A percentile compares a stretch with the other conserved stretches of the same genome.
phyloP scores from a whole-genome alignment of 2,113 vertebrate genomes.

The Mormyrus lacerda region DNA sequence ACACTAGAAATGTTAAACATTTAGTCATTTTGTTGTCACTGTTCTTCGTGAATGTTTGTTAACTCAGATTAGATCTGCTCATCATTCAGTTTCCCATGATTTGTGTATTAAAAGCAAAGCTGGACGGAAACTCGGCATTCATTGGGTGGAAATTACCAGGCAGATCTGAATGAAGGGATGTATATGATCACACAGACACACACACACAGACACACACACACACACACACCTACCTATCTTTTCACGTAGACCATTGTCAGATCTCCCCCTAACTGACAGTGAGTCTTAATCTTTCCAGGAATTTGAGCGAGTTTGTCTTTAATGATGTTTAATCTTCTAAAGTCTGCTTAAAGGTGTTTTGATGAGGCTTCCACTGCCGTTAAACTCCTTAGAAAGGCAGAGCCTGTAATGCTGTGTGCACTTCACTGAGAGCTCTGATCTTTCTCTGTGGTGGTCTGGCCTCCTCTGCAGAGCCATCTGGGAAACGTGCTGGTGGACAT shows the following conservation, averaged over 20 bases:
- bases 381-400: background rate
- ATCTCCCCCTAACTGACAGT: background rate
- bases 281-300: background rate
- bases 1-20: background rate
- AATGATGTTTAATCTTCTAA: background rate
- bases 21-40: background rate
- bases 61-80: background rate
- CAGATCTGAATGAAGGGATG: background rate
- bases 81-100: background rate
- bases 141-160: background rate
- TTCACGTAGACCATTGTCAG: background rate
- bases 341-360: background rate
- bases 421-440: background rate
- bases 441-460: slow-evolving; percentile 5
- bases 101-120: background rate
- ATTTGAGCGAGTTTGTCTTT: background rate
- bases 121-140: background rate
- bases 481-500: slow-evolving; percentile 96
- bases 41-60: background rate
- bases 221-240: background rate
- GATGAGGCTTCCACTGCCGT: background rate
- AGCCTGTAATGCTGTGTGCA: background rate
- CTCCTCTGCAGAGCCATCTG: slow-evolving; percentile 77
- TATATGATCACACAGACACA: background rate
- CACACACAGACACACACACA: background rate